A percentile compares a stretch with the other conserved stretches of the same genome.
Evolutionary conservation across 2,797 vertebrate species (phyloP).

Genomic region (Sylvia borin): DNA sequence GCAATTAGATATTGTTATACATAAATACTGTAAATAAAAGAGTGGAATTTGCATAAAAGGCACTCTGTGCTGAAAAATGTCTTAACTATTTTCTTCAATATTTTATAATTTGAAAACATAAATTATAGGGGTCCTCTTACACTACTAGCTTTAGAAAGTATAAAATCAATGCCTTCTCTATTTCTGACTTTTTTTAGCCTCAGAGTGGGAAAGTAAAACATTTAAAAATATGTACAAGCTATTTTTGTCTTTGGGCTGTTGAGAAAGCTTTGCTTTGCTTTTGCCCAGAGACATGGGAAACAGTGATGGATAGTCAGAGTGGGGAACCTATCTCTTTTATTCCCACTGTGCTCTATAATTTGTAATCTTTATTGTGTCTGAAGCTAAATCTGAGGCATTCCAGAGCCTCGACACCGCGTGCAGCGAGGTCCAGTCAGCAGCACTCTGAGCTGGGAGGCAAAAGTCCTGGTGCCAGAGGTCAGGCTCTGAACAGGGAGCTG

Average conservation of each 20-base stretch:
- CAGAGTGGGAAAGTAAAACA: neutral
- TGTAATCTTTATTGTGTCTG: constrained; percentile 33
- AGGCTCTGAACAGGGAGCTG: neutral
- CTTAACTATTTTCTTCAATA: neutral
- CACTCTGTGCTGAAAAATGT: neutral
- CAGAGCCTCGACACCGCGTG: neutral
- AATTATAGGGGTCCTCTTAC: neutral
- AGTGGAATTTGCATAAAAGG: neutral
- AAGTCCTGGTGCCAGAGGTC: neutral
- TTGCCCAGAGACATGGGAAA: neutral
- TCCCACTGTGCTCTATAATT: constrained; percentile 32
- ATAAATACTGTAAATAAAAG: neutral
- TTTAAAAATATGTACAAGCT: neutral
- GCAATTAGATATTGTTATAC: neutral
- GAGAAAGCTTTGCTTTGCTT: constrained; percentile 17
- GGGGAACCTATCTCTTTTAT: constrained; percentile 3
- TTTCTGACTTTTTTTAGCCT: neutral
- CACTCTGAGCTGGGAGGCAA: neutral
- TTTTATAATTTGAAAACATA: neutral
- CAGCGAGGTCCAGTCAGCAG: neutral
- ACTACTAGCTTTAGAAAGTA: neutral
- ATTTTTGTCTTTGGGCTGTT: constrained; percentile 4
- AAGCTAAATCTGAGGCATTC: constrained; percentile 11
- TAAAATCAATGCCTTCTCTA: neutral
- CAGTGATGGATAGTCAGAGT: neutral